phyloP scores from a whole-genome alignment of 2,113 vertebrate genomes.

The Hemicordylus capensis region DNA sequence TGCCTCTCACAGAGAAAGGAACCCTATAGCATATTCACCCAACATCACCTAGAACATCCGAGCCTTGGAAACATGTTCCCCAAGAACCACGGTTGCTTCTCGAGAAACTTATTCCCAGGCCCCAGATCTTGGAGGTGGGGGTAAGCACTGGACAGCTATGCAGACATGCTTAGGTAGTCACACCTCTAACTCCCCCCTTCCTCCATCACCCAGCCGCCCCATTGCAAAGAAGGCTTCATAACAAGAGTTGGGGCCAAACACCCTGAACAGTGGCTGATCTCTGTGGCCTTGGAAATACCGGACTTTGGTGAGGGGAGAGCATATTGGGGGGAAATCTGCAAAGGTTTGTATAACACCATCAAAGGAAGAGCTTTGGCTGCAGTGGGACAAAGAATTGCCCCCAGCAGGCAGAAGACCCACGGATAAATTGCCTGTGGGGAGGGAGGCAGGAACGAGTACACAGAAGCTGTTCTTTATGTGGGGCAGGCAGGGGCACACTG shows the following conservation, averaged over 20 bases:
- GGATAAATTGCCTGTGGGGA: background rate
- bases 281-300: background rate
- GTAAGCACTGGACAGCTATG: background rate
- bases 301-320: background rate
- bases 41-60: background rate
- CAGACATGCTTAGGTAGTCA: background rate
- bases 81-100: background rate
- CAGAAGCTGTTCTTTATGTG: background rate
- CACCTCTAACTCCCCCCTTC: too few relatives aligned
- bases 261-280: background rate
- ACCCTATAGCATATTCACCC: background rate
- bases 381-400: background rate
- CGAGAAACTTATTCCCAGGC: too few relatives aligned
- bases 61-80: background rate
- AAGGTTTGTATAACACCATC: background rate
- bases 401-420: background rate
- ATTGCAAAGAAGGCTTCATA: background rate
- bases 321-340: too few relatives aligned
- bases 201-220: background rate
- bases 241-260: background rate
- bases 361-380: background rate
- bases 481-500: background rate
- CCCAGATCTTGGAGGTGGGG: background rate
- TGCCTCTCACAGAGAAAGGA: background rate
- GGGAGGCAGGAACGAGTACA: background rate